Evolutionary conservation across 2,113 vertebrate genomes (phyloP).

Genomic region (Fregata magnificens): DNA sequence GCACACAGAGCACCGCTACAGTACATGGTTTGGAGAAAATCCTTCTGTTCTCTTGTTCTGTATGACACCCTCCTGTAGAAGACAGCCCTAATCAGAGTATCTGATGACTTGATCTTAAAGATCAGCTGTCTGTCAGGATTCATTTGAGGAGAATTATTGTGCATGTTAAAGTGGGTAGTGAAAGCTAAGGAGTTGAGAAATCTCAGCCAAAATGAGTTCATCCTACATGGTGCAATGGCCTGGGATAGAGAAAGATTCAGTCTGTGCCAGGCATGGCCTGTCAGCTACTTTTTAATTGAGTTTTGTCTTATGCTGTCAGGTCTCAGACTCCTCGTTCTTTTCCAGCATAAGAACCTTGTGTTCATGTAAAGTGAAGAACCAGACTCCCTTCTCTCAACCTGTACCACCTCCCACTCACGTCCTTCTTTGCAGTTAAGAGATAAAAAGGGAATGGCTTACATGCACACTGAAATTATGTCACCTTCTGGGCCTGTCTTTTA

Average conservation of each 20-base stretch:
- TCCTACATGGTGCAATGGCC: background rate
- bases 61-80: background rate
- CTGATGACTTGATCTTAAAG: background rate
- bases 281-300: background rate
- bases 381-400: background rate
- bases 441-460: background rate
- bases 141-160: background rate
- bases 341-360: background rate
- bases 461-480: background rate
- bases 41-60: background rate
- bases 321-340: background rate
- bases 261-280: background rate
- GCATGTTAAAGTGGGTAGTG: background rate
- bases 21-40: background rate
- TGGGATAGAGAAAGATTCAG: background rate
- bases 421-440: background rate
- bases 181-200: background rate
- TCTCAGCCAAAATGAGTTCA: background rate
- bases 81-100: background rate
- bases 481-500: constrained; percentile 9
- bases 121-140: background rate
- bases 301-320: background rate
- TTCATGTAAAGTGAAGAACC: background rate
- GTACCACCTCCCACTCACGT: background rate
- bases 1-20: background rate